Evolutionary conservation across 2,113 vertebrate genomes (phyloP).

Genomic region (Okapia johnstoni): DNA sequence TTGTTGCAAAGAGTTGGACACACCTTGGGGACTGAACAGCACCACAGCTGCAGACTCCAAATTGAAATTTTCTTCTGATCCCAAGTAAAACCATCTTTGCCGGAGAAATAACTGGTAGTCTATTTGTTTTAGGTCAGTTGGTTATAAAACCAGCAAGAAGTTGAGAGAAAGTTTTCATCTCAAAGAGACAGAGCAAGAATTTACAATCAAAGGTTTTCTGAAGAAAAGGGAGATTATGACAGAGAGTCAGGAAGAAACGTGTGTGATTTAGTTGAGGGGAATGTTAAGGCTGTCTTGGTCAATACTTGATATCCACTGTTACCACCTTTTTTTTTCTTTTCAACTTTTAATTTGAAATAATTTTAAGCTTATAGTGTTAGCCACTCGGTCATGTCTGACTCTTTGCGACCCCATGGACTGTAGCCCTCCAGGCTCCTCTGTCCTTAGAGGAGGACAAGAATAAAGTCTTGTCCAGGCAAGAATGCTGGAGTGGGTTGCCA

Average conservation of each 20-base stretch:
- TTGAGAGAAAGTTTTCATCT: not conserved
- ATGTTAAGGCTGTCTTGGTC: not conserved
- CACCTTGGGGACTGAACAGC: not conserved
- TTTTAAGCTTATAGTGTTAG: not conserved
- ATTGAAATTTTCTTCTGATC: not conserved
- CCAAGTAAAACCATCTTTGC: not conserved
- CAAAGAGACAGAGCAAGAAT: not conserved
- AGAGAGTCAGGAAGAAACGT: not conserved
- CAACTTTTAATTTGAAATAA: not conserved
- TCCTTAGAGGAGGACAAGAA: not conserved
- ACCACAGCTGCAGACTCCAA: not conserved
- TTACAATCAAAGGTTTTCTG: not conserved
- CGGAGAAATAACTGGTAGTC: not conserved
- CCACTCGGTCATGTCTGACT: not conserved
- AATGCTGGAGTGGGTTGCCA: not conserved
- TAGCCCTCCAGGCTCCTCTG: not conserved
- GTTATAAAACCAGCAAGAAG: not conserved
- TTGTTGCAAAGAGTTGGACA: not conserved
- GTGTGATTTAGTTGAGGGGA: not conserved
- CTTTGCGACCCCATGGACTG: not conserved
- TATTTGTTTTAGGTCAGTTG: not conserved
- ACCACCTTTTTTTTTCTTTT: not conserved
- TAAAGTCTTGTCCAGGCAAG: not conserved
- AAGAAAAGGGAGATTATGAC: not conserved
- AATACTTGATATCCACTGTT: not conserved